Evolutionary conservation across 1,140 invertebrate species (phyloP), one percentile per base, ranked within the genome.

Genomic region (Bombus vancouverensis): DNA sequence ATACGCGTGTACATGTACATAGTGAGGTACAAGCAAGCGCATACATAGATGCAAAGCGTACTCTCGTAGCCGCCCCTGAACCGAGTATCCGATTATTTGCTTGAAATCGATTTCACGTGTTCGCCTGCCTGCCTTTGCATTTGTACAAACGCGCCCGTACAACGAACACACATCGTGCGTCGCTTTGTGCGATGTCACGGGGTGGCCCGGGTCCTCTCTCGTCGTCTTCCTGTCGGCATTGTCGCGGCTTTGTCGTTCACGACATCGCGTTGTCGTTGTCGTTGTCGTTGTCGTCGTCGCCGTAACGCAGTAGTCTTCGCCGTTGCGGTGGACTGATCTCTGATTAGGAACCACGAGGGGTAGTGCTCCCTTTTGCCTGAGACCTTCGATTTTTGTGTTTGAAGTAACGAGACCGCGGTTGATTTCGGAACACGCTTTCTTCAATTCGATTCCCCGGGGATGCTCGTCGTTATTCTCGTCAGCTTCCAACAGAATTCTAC

Each of bases 61-160:
- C 44, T 42, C 71, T 76, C 79, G 47, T 66, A 73, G 68, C 87
- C 82, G 70, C 82, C 85, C 89, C 90, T 87, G 86, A 89, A 89
- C 88, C 91, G 92, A 94, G 92, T 94, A 94, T 93, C 93, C 93
- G 93, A 94, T 94, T 94, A 94, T 94, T 94, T 94, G 92, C 92
- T 92, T 89, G 89, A 94, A 94, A 94, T 94, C 93, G 93, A 94
- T 95, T 95, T 94, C 92, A 92, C 92, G 92, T 94, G 90, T 94
- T 94, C 93, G 90, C 82, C 75, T 84, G 92, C 81, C 90, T 92
- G 90, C 90, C 89, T 92, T 90, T 92, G 88, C 92, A 91, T 93
- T 92, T 92, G 90, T 93, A 90, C 89, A 88, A 90, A 89, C 89
- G 89, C 88, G 89, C 82, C 86, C 78, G 86, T 90, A 87, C 89